Evolutionary conservation across 2,888 invertebrate species (phyloP).

Genomic region (Tuta absoluta): DNA sequence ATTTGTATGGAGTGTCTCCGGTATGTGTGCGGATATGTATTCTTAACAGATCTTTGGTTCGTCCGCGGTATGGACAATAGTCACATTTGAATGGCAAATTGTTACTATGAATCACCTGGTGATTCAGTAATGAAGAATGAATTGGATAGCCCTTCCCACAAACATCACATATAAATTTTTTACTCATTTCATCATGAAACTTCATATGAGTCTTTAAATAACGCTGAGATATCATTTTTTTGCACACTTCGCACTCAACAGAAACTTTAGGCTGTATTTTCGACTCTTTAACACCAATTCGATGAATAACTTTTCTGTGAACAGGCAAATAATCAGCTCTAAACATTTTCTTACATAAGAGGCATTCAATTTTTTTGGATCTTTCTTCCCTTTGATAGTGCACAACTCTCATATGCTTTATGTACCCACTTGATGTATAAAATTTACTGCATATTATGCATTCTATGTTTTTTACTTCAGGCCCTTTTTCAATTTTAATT

Average conservation of each 20-base stretch:
- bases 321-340: conserved; percentile 1
- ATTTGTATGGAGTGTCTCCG: conserved; percentile 33
- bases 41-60: conserved; percentile 46
- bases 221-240: conserved; percentile 2
- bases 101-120: conserved; percentile 45
- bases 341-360: conserved; percentile 14
- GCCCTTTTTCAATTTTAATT: not conserved
- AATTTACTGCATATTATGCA: conserved; percentile 3
- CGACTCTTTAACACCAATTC: not conserved
- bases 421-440: not conserved
- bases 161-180: conserved; percentile 47
- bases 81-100: conserved; percentile 50
- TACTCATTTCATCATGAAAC: conserved; percentile 4
- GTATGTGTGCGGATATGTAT: conserved; percentile 40
- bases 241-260: conserved; percentile 22
- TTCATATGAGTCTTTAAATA: not conserved
- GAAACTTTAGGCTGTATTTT: conserved; percentile 2
- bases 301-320: conserved; percentile 15
- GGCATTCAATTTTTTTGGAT: conserved; percentile 17
- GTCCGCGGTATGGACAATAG: conserved; percentile 51
- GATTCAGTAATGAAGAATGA: conserved; percentile 44
- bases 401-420: not conserved
- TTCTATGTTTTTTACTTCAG: not conserved
- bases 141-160: conserved; percentile 48
- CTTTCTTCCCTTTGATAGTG: not conserved